phyloP scores from a whole-genome alignment of 2,888 invertebrate species.

The Leuctra nigra region DNA sequence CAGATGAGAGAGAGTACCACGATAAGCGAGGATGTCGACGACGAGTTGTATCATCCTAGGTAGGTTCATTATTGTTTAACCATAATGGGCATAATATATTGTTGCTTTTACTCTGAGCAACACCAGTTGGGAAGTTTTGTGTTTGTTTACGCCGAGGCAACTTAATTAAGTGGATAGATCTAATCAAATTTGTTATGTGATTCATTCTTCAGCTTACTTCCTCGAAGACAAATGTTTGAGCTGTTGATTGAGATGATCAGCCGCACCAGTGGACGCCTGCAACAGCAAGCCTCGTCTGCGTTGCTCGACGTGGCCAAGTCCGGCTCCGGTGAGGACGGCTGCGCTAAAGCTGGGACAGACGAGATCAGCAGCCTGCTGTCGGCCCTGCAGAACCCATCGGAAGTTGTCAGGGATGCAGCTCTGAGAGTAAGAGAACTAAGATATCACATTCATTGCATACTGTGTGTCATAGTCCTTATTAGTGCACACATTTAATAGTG shows the following conservation, averaged over 20 bases:
- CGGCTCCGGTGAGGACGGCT: conserved; percentile 59
- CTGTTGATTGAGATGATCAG: conserved; percentile 68
- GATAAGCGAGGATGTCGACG: conserved; percentile 36
- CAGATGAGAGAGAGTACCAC: conserved; percentile 47
- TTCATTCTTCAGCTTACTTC: conserved; percentile 67
- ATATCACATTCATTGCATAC: too few relatives aligned
- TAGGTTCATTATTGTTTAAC: too few relatives aligned
- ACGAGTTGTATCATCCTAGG: conserved; percentile 64
- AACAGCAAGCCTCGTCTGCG: conserved; percentile 72
- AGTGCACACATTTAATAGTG: too few relatives aligned
- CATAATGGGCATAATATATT: too few relatives aligned
- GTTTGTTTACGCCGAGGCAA: too few relatives aligned
- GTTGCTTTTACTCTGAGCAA: too few relatives aligned
- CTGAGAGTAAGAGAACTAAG: conserved; percentile 45
- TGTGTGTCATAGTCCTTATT: too few relatives aligned
- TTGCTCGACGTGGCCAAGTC: conserved; percentile 72
- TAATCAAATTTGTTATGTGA: too few relatives aligned
- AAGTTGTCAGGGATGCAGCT: conserved; percentile 72
- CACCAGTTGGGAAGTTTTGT: too few relatives aligned
- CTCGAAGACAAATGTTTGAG: conserved; percentile 73
- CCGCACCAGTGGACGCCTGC: conserved; percentile 58
- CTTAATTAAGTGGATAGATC: too few relatives aligned
- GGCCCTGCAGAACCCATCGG: conserved; percentile 65
- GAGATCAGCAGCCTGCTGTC: conserved; percentile 72
- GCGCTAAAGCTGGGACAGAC: conserved; percentile 53